A percentile compares a stretch with the other conserved stretches of the same genome.
Conservation (phyloP, 2,888 invertebrate species). For the Chrysina gloriosa region DNA sequence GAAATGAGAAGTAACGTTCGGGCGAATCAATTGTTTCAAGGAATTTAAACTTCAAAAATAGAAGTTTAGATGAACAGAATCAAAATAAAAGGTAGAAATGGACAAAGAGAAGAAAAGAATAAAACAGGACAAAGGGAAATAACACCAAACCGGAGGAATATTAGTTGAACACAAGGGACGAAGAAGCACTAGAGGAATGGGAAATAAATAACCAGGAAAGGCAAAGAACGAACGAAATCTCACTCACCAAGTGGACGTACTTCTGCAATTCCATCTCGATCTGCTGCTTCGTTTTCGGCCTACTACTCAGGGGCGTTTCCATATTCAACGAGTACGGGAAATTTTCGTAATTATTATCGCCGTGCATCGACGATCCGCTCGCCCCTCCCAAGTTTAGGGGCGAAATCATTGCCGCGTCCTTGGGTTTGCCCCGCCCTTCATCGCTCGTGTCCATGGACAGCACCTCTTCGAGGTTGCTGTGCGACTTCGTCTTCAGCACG, state of each 20-base stretch:
- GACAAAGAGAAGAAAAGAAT: too few relatives aligned
- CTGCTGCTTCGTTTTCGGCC: constrained; percentile 49
- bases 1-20: too few relatives aligned
- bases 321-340: constrained; percentile 47
- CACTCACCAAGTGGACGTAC: constrained; percentile 66
- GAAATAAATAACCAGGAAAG: too few relatives aligned
- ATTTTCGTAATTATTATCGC: constrained; percentile 46
- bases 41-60: too few relatives aligned
- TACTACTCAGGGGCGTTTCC: constrained; percentile 61
- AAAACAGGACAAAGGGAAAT: too few relatives aligned
- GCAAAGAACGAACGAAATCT: too few relatives aligned
- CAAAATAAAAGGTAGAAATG: too few relatives aligned
- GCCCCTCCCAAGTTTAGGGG: constrained; percentile 26
- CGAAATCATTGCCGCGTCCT: not conserved
- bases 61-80: too few relatives aligned
- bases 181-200: too few relatives aligned
- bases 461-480: constrained; percentile 57
- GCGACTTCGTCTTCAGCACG: constrained; percentile 56
- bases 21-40: too few relatives aligned
- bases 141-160: too few relatives aligned
- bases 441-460: constrained; percentile 45
- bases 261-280: constrained; percentile 65
- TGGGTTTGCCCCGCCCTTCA: not conserved
- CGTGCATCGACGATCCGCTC: constrained; percentile 45
- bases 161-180: too few relatives aligned